Base-by-base conservation (phyloP, 2,113 vertebrate species). In the Tenrec ecaudatus region DNA sequence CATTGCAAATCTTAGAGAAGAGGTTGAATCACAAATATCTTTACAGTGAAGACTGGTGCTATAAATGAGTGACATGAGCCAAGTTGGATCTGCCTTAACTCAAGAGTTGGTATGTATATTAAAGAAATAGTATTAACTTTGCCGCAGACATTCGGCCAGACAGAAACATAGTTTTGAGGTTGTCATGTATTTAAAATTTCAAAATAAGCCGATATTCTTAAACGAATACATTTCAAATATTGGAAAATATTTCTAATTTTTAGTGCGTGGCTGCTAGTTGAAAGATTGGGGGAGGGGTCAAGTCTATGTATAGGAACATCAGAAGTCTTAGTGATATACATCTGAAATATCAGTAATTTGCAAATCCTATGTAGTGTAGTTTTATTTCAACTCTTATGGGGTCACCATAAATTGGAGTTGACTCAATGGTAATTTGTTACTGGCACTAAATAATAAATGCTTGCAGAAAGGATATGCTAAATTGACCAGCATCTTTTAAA, bases 171-270 rank as follows among this genome's bases (percentile, higher is more conserved):
- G 43, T 62, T 77, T n/a, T 73, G 53, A 16, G 12, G 31, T 89
- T 60, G 15, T 19, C 17, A 3, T 79, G 1, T 53, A 69, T 83
- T 90, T 80, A 31, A 88, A 79, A 60, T 90, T 62, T 47, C 40
- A n/a, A 88, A 77, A 69, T 17, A 89, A 92, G 20, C 9, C 36
- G 80, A 36, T n/a, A 3, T 43, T 82, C 43, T 58, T 53, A 89
- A 68, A 36, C 69, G 17, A 47, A 22, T 69, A 79, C 79, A 80
- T 20, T 84, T 76, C 88, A 90, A 92, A 83, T 53, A 19, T 53
- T 79, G 38, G 15, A 6, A 86, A 86, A 12, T 36, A 85, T 47
- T 81, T 43, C 29, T 57, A 68, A 62, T 27, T 84, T 84, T 83
- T 77, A 16, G 29, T 71, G 31, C 68, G 5, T 15, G 31, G 16